A percentile compares a stretch with the other conserved stretches of the same genome.
phyloP scores from a whole-genome alignment of 2,888 invertebrate genomes.

The Dioctria rufipes region DNA sequence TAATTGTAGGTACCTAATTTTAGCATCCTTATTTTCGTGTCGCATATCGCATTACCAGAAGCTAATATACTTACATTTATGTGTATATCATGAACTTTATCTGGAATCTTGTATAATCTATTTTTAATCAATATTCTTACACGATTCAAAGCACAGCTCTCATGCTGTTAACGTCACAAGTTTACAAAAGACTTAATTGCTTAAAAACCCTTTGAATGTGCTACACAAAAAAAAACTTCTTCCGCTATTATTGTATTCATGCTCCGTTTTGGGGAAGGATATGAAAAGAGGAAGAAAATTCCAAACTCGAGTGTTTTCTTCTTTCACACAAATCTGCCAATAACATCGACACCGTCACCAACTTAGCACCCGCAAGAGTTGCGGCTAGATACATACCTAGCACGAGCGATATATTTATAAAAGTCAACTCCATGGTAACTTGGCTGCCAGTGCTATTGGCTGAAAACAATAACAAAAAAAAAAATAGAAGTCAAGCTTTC shows the following conservation, averaged over 20 bases:
- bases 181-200: slow-evolving; percentile 32
- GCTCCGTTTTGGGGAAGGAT: not conserved
- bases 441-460: slow-evolving; percentile 25
- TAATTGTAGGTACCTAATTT: too few relatives aligned
- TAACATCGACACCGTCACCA: too few relatives aligned
- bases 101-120: too few relatives aligned
- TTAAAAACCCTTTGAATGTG: slow-evolving; percentile 5
- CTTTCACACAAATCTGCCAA: slow-evolving; percentile 30
- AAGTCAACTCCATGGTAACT: slow-evolving; percentile 50
- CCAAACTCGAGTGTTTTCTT: not conserved
- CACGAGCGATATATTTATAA: slow-evolving; percentile 39
- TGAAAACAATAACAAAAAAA: slow-evolving; percentile 14
- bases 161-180: too few relatives aligned
- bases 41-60: too few relatives aligned
- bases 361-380: not conserved
- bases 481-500: slow-evolving; percentile 33
- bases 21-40: too few relatives aligned
- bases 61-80: too few relatives aligned
- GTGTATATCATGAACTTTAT: too few relatives aligned
- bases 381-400: too few relatives aligned
- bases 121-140: too few relatives aligned
- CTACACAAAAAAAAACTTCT: not conserved
- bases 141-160: too few relatives aligned
- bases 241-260: not conserved
- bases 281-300: not conserved